phyloP scores from a whole-genome alignment of 2,113 vertebrate species.

The Melospiza melodia region DNA sequence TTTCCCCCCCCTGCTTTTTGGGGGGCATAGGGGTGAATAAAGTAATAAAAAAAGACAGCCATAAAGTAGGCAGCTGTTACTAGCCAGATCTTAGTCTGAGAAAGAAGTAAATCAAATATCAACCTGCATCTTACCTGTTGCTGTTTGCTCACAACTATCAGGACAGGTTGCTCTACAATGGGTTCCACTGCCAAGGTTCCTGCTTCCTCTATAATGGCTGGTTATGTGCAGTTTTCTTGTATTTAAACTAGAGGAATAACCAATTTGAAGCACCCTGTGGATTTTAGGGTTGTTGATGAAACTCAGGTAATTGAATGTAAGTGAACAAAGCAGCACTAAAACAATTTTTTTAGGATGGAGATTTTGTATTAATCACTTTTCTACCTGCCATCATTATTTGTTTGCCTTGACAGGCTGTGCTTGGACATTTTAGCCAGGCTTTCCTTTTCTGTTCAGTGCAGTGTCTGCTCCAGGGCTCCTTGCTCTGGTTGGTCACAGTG shows the following conservation, averaged over 20 bases:
- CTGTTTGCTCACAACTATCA: not conserved
- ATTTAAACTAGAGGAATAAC: not conserved
- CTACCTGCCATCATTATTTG: not conserved
- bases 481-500: not conserved
- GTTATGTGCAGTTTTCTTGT: not conserved
- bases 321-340: not conserved
- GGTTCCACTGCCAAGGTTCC: not conserved
- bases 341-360: not conserved
- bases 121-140: slow-evolving; percentile 47
- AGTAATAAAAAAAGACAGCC: slow-evolving; percentile 65
- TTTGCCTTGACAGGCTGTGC: not conserved
- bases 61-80: slow-evolving; percentile 72
- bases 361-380: not conserved
- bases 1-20: fast-evolving
- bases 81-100: slow-evolving; percentile 43
- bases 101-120: slow-evolving; percentile 26
- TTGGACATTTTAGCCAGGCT: not conserved
- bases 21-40: slow-evolving; percentile 44
- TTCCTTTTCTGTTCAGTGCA: not conserved
- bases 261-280: not conserved
- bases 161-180: not conserved
- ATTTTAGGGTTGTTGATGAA: not conserved
- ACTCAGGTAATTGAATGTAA: not conserved
- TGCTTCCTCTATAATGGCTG: not conserved
- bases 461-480: not conserved